These are phyloP conservation scores for Sandelia bainsii DNA, from an alignment of 2,797 vertebrate genomes.

Conservation along the genomic window DNA sequence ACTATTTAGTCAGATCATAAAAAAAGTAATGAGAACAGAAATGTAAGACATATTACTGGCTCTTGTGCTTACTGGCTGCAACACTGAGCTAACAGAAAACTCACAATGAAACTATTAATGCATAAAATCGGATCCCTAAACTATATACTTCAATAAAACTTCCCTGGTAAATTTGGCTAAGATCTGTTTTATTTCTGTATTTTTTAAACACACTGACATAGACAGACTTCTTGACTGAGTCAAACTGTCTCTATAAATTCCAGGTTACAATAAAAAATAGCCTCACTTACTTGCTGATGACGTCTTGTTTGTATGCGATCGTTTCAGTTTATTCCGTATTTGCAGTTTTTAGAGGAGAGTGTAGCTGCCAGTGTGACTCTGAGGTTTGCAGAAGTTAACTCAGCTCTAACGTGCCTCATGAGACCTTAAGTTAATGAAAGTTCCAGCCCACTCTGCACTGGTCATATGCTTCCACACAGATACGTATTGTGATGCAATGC, in stretches of 20 bases:
- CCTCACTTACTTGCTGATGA: slow-evolving; percentile 48
- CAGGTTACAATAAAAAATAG: neutral
- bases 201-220: neutral
- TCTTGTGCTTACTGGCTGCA: neutral
- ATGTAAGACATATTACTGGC: neutral
- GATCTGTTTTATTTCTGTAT: neutral
- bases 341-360: slow-evolving; percentile 18
- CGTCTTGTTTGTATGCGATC: neutral
- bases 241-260: no score
- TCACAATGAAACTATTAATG: slow-evolving; percentile 19
- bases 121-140: slow-evolving; percentile 8
- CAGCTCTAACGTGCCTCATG: slow-evolving; percentile 43
- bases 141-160: slow-evolving; percentile 12
- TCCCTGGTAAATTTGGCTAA: neutral
- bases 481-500: slow-evolving; percentile 62
- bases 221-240: neutral
- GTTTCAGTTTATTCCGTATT: slow-evolving; percentile 66
- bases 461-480: slow-evolving; percentile 71
- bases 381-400: slow-evolving; percentile 25
- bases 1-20: neutral
- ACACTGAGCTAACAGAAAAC: neutral
- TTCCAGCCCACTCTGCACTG: slow-evolving; percentile 66
- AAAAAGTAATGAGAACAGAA: neutral
- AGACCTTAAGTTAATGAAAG: slow-evolving; percentile 73
- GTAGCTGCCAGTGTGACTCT: slow-evolving; percentile 12